Base-by-base conservation (phyloP, 1,140 invertebrate genomes). In the Drosophila busckii region DNA sequence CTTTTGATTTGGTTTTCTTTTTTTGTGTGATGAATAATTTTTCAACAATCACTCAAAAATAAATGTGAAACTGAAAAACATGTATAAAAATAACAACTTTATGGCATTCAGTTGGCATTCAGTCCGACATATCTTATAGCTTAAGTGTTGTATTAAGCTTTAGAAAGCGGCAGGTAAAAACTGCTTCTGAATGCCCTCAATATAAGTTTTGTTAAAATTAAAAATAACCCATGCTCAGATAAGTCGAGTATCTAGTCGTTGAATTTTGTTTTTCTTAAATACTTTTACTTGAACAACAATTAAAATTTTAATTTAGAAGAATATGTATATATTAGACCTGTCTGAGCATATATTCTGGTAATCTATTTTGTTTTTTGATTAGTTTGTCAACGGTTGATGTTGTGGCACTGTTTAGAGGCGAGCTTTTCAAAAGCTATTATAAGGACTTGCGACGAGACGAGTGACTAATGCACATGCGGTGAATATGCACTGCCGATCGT, bases 361-460 rank as follows among this genome's bases (percentile, higher is more conserved):
- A n/a, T 50, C 12, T 26, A 25, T 13, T 50, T 62, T 66, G 49
- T 45, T 17, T 60, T 44, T 32, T 55, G 59, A 41, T 55, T 54
- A 22, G 52, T 67, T 44, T 48, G 62, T 73, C 48, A 64, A 64
- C 64, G 59, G 67, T 70, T 70, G 59, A 7, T 58, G 60, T 75
- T 67, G 59, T 75, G 78, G 76, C 80, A 84, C 78, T 84, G 58
- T 64, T 76, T 84, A 66, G 65, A 84, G 80, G 80, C 80, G 61
- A 84, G 78, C 80, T 84, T 84, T 84, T 70, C 58, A 69, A 84
- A 84, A 84, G 71, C 78, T 80, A 70, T 84, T 55, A 67, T 80
- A 84, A 73, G 65, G 70, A 76, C 70, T 75, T 75, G 70, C 70
- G 61, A 76, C 70, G 70, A 76, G 70, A 70, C 65, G 70, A 73